Percentiles rank a stretch among this genome's conserved stretches.
phyloP scores from a whole-genome alignment of 1,140 invertebrate genomes.

The Musca vetustissima region DNA sequence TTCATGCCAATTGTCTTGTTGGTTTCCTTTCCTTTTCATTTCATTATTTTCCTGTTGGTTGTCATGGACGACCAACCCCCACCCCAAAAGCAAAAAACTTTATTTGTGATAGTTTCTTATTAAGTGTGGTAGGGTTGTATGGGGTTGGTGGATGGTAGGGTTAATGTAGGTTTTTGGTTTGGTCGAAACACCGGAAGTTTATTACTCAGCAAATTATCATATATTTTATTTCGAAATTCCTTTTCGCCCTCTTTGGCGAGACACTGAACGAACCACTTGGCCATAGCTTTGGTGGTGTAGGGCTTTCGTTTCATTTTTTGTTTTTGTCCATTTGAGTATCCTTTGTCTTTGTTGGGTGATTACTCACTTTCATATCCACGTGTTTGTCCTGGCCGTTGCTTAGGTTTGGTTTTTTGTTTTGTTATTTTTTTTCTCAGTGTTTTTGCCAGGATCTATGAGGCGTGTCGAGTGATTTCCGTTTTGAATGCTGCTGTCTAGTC shows the following conservation, averaged over 20 bases:
- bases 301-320: not conserved
- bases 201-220: constrained; percentile 24
- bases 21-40: too few species aligned
- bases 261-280: not conserved
- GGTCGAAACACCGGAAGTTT: constrained; percentile 10
- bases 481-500: not conserved
- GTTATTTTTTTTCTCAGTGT: not conserved
- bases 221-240: not conserved
- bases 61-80: constrained; percentile 12
- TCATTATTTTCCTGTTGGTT: too few species aligned
- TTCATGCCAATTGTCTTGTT: not conserved
- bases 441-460: constrained; percentile 19
- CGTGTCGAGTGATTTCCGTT: constrained; percentile 17
- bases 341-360: constrained; percentile 2
- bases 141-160: not conserved
- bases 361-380: constrained; percentile 17
- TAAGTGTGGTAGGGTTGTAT: not conserved
- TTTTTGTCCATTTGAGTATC: not conserved
- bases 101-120: not conserved
- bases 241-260: not conserved
- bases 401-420: too few species aligned
- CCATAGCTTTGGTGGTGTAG: not conserved
- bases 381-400: constrained; percentile 4
- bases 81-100: too few species aligned
- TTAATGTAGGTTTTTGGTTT: not conserved